Conservation (phyloP, 2,113 vertebrate species). For the Oriolus oriolus region DNA sequence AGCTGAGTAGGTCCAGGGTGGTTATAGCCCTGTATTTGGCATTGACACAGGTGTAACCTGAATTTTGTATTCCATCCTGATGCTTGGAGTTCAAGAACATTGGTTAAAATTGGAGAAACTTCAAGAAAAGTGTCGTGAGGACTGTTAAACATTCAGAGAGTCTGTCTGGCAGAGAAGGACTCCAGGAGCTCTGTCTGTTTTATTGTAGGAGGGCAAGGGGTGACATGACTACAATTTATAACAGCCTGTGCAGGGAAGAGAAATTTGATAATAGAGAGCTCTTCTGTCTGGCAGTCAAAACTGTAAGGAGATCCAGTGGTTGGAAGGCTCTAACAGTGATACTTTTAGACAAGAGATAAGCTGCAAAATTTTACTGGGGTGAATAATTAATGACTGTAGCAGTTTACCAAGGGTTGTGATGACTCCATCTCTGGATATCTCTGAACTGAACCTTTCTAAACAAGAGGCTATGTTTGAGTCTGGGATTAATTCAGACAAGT, state of each 20-base stretch:
- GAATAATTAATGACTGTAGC: conserved; percentile 19
- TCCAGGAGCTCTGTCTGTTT: background rate
- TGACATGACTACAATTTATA: background rate
- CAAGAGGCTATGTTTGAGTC: background rate
- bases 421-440: background rate
- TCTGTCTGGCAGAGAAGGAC: background rate
- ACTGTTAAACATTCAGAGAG: background rate
- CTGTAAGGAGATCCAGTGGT: background rate
- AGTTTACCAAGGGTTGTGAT: conserved; percentile 10
- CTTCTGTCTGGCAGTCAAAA: conserved; percentile 24
- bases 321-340: background rate
- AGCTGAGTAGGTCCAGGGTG: background rate
- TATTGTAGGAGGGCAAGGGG: background rate
- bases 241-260: background rate
- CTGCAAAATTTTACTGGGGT: conserved; percentile 29
- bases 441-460: background rate
- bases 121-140: background rate
- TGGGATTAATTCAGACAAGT: background rate
- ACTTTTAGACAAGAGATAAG: conserved; percentile 37
- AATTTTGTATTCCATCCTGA: background rate
- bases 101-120: background rate
- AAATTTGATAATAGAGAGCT: conserved; percentile 17
- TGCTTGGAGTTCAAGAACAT: background rate
- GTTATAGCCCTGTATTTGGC: background rate
- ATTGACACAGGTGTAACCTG: background rate